Conservation (phyloP, 2,888 invertebrate genomes). For the Ptychoptera contaminata region DNA sequence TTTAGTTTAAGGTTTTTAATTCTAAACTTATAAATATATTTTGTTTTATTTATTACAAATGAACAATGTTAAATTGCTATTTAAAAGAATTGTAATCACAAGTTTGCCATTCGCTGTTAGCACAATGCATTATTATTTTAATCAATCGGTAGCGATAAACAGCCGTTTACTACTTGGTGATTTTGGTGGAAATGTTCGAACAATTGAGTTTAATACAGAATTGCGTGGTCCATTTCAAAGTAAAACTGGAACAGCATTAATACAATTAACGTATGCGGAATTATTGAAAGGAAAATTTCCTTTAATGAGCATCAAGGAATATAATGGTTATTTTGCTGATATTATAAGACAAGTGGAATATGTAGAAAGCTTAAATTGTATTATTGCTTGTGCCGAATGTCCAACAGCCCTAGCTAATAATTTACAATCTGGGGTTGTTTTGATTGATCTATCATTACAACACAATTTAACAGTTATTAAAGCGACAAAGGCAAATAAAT, state of each 20-base stretch:
- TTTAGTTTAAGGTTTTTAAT: constrained; percentile 29
- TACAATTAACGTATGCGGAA: constrained; percentile 41
- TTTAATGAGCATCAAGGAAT: constrained; percentile 37
- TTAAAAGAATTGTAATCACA: constrained; percentile 50
- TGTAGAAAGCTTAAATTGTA: constrained; percentile 45
- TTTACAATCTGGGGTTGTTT: not conserved
- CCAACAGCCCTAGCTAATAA: constrained; percentile 8
- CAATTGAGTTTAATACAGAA: constrained; percentile 44
- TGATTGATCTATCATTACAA: not conserved
- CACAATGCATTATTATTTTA: constrained; percentile 22
- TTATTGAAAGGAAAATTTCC: constrained; percentile 35
- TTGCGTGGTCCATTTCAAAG: constrained; percentile 56
- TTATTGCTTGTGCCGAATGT: constrained; percentile 53
- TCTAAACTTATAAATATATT: too few relatives aligned
- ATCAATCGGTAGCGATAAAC: constrained; percentile 14
- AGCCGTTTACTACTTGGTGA: constrained; percentile 55
- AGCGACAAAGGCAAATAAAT: not conserved
- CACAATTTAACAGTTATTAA: not conserved
- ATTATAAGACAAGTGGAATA: constrained; percentile 56
- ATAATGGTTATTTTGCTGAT: constrained; percentile 42
- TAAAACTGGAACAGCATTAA: constrained; percentile 42
- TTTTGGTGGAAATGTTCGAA: constrained; percentile 50
- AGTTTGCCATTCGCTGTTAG: constrained; percentile 32
- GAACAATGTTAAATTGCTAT: constrained; percentile 14
- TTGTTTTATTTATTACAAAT: too few relatives aligned